Evolutionary conservation across 2,888 invertebrate species (phyloP).

Genomic region (Parnassius smintheus): DNA sequence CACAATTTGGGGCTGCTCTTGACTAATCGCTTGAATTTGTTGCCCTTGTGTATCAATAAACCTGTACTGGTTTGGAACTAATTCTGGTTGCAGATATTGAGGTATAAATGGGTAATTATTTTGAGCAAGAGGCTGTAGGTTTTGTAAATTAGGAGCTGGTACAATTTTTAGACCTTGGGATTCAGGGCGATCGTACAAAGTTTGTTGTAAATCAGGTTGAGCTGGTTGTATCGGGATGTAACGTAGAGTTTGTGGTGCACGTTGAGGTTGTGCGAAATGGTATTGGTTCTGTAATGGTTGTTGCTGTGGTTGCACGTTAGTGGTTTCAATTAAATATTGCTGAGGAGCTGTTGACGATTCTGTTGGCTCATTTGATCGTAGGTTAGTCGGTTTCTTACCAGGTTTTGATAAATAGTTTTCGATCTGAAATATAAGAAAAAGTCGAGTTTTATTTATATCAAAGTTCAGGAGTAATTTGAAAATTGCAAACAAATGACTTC

Average conservation of each 20-base stretch:
- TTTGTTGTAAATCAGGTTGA: slow-evolving; percentile 48
- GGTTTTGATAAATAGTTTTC: slow-evolving; percentile 69
- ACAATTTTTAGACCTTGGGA: slow-evolving; percentile 71
- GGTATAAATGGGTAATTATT: slow-evolving; percentile 55
- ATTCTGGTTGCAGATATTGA: slow-evolving; percentile 67
- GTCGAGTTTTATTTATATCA: not conserved
- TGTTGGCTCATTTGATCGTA: slow-evolving; percentile 58
- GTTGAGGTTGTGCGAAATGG: slow-evolving; percentile 52
- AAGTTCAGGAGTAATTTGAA: not conserved
- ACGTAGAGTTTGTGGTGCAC: slow-evolving; percentile 55
- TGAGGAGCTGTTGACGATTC: slow-evolving; percentile 65
- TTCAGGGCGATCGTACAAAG: slow-evolving; percentile 65
- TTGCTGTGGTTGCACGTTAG: slow-evolving; percentile 64
- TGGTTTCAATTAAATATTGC: slow-evolving; percentile 76
- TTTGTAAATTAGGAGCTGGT: slow-evolving; percentile 67
- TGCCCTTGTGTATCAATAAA: slow-evolving; percentile 59
- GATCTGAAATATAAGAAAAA: slow-evolving; percentile 51
- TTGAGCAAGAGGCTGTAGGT: slow-evolving; percentile 43
- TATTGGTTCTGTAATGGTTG: slow-evolving; percentile 47
- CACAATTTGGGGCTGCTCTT: slow-evolving; percentile 56
- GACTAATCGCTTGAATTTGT: slow-evolving; percentile 48
- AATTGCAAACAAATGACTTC: not conserved
- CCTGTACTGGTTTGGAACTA: slow-evolving; percentile 66
- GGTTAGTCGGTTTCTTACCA: slow-evolving; percentile 66
- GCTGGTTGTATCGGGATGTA: slow-evolving; percentile 54